phyloP scores from a whole-genome alignment of 1,140 invertebrate species.

The Drosophila sulfurigaster region DNA sequence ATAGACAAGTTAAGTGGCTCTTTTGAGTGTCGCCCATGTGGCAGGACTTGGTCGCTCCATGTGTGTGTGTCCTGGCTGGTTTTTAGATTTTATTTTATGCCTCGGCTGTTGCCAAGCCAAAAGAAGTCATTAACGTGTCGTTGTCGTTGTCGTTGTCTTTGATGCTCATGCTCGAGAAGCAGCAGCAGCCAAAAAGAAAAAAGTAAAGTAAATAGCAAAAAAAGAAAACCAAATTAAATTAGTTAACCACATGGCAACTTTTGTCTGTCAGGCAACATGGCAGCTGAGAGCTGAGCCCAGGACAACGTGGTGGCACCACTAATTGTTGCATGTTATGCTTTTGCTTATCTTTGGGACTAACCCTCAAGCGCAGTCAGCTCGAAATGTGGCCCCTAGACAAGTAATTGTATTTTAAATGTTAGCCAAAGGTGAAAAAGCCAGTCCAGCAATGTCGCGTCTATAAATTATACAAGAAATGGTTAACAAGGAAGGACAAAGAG shows the following conservation, averaged over 20 bases:
- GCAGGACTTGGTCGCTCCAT: conserved; percentile 44
- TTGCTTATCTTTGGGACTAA: conserved; percentile 68
- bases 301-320: conserved; percentile 57
- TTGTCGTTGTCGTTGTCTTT: conserved; percentile 75
- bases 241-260: conserved; percentile 84
- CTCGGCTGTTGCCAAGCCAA: conserved; percentile 72
- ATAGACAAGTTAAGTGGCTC: conserved; percentile 84
- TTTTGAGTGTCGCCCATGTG: conserved; percentile 54
- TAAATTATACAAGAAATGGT: conserved; percentile 78
- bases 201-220: conserved; percentile 30
- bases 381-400: conserved; percentile 51
- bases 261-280: conserved; percentile 56
- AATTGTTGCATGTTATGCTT: conserved; percentile 84
- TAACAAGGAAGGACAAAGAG: conserved; percentile 23
- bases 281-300: conserved; percentile 25
- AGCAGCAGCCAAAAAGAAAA: conserved; percentile 1
- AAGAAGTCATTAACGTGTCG: conserved; percentile 83
- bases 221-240: conserved; percentile 82
- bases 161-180: conserved; percentile 55
- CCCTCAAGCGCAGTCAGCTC: conserved; percentile 50
- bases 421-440: conserved; percentile 72
- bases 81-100: conserved; percentile 81
- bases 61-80: conserved; percentile 51
- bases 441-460: conserved; percentile 63
- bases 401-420: conserved; percentile 81